These are phyloP conservation scores for Linyphia triangularis DNA, from an alignment of 2,888 invertebrate genomes.

Conservation along the genomic window DNA sequence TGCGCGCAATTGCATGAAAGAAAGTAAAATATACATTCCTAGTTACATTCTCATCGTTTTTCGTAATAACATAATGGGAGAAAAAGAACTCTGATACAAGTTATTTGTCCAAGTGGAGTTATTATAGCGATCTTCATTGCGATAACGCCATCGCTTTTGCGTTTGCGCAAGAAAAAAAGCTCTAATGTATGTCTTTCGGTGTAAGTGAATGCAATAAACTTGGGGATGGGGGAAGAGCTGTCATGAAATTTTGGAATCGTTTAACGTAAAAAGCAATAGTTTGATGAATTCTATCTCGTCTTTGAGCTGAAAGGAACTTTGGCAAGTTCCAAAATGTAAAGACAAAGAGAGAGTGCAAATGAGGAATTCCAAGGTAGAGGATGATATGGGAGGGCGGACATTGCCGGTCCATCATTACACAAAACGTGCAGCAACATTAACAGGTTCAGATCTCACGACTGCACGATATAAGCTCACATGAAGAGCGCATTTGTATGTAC, in stretches of 20 bases:
- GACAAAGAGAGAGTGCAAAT: conserved; percentile 42
- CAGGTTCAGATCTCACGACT: conserved; percentile 66
- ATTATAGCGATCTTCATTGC: conserved; percentile 57
- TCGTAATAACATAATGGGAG: conserved; percentile 68
- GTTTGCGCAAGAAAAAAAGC: conserved; percentile 28
- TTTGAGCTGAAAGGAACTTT: neutral
- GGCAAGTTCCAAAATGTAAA: conserved; percentile 34
- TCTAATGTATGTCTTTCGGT: conserved; percentile 6
- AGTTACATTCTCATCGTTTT: conserved; percentile 14
- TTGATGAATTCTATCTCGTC: conserved; percentile 47
- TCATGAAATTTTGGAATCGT: conserved; percentile 71
- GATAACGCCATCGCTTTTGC: conserved; percentile 50
- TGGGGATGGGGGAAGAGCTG: conserved; percentile 28
- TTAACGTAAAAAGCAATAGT: conserved; percentile 64
- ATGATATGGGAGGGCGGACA: conserved; percentile 14
- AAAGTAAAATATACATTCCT: conserved; percentile 18
- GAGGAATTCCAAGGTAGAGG: conserved; percentile 34
- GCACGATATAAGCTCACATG: conserved; percentile 53
- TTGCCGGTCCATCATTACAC: conserved; percentile 62
- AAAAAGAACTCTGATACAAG: conserved; percentile 44
- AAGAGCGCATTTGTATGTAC: conserved; percentile 40
- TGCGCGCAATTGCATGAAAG: conserved; percentile 23
- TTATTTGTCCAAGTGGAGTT: conserved; percentile 64
- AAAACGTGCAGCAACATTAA: conserved; percentile 71
- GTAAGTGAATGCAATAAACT: conserved; percentile 31